These are phyloP conservation scores for Brachyptera risi DNA, from an alignment of 2,888 invertebrate genomes.

Conservation along the genomic window DNA sequence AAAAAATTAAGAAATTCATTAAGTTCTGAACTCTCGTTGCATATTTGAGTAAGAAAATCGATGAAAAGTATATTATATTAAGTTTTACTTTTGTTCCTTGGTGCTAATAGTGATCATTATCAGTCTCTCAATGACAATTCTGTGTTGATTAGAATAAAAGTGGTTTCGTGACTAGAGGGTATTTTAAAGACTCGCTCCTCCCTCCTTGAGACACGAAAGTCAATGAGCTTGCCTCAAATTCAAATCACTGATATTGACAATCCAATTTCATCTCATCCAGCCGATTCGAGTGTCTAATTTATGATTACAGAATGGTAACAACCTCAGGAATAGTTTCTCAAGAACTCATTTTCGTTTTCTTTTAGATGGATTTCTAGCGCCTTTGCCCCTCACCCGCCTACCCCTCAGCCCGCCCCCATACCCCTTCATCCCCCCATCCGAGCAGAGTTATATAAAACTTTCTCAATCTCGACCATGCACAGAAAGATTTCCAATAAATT, in stretches of 20 bases:
- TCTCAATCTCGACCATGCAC: constrained; percentile 25
- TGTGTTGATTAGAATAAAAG: background rate
- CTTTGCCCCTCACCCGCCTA: background rate
- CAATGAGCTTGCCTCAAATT: constrained; percentile 23
- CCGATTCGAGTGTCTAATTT: constrained; percentile 10
- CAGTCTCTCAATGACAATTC: constrained; percentile 7
- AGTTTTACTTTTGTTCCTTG: constrained; percentile 16
- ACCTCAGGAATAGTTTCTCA: constrained; percentile 21
- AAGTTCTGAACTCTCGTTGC: constrained; percentile 1
- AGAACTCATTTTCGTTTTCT: constrained; percentile 20
- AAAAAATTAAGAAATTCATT: constrained; percentile 17
- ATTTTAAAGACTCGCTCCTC: constrained; percentile 2
- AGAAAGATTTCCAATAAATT: constrained; percentile 24
- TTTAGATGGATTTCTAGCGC: constrained; percentile 10
- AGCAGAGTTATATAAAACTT: constrained; percentile 24
- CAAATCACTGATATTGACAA: constrained; percentile 27
- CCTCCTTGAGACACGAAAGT: constrained; percentile 12
- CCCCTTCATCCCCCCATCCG: background rate
- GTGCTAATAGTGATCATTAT: background rate
- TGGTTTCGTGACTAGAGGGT: constrained; percentile 16
- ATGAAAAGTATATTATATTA: constrained; percentile 2
- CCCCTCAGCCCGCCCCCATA: background rate
- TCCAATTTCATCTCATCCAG: constrained; percentile 15
- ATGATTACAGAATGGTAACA: constrained; percentile 20
- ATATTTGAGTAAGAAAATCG: constrained; percentile 4